These are phyloP conservation scores for Entomyzon cyanotis DNA, from an alignment of 2,113 vertebrate species.

Conservation along the genomic window DNA sequence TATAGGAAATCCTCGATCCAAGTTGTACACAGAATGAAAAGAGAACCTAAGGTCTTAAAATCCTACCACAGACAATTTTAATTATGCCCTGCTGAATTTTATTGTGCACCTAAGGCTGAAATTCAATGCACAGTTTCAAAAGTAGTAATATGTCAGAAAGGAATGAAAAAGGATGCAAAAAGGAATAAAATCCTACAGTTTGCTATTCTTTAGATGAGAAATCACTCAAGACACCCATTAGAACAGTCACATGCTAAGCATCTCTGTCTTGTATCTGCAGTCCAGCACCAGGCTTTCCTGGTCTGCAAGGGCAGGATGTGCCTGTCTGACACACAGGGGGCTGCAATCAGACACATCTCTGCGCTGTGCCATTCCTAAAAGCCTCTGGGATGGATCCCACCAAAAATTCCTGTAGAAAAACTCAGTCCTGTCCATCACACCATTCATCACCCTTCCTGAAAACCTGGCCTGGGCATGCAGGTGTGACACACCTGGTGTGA, in stretches of 20 bases:
- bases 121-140: neutral
- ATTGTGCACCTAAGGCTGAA: neutral
- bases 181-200: neutral
- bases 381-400: neutral
- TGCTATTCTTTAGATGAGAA: neutral
- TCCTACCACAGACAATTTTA: neutral
- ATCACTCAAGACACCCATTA: rapidly evolving
- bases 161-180: neutral
- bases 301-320: neutral
- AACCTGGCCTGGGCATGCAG: rapidly evolving
- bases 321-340: too few species aligned
- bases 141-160: neutral
- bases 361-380: neutral
- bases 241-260: neutral
- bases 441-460: rapidly evolving
- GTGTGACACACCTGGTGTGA: neutral
- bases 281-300: neutral
- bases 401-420: neutral
- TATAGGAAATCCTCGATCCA: neutral
- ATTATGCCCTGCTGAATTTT: neutral
- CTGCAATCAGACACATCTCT: neutral
- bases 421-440: neutral
- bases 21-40: neutral
- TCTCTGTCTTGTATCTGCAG: neutral
- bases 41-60: neutral